These are phyloP conservation scores for Morbakka virulenta DNA, from an alignment of 30 jellyfish, hydroid and myxozoan species.

Conservation along the genomic window DNA sequence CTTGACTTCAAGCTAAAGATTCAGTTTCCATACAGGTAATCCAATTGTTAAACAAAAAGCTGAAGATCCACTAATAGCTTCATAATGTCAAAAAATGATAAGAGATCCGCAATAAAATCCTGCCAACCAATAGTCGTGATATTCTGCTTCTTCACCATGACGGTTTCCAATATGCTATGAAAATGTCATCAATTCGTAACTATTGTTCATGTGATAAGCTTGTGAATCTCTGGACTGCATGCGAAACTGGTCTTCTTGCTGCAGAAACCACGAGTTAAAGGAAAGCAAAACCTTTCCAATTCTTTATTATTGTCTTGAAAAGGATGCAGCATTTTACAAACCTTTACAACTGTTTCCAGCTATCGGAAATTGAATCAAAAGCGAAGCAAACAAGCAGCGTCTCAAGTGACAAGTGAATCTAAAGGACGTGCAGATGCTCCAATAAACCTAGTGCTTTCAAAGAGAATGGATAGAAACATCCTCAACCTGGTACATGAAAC, in stretches of 20 bases:
- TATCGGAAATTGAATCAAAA: no score
- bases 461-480: no score
- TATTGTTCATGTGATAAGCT: constrained; percentile 31
- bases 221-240: constrained; percentile 27
- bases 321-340: constrained; percentile 19
- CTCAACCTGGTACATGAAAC: no score
- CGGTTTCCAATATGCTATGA: constrained; percentile 19
- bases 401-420: no score
- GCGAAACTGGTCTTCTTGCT: constrained; percentile 40
- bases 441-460: no score
- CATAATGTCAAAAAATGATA: constrained; percentile 3
- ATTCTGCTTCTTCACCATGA: no score
- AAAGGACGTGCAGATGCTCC: no score
- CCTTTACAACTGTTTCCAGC: no score
- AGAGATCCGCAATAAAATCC: no score
- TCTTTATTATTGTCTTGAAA: constrained; percentile 14
- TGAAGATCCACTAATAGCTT: constrained; percentile 11
- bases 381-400: no score
- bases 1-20: constrained; percentile 5
- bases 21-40: constrained; percentile 23
- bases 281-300: constrained; percentile 38
- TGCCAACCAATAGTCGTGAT: no score
- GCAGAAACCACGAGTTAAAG: constrained; percentile 14
- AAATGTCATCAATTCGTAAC: constrained; percentile 21
- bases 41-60: constrained; percentile 3